phyloP scores from a whole-genome alignment of 1,140 invertebrate species.

The Hyles vespertilio region DNA sequence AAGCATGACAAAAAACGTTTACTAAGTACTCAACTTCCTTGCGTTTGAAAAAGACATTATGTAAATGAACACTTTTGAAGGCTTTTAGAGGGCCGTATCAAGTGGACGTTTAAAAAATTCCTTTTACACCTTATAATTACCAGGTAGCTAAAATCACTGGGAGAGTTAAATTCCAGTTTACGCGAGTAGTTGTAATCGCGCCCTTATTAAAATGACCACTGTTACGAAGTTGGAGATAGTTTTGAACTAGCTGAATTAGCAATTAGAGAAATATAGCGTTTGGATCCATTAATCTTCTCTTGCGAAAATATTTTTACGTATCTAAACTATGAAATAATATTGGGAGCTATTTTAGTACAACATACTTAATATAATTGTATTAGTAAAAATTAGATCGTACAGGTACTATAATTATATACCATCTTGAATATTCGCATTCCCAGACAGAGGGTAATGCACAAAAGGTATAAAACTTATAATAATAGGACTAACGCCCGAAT shows the following conservation, averaged over 20 bases:
- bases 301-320: constrained; percentile 5
- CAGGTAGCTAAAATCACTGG: constrained; percentile 3
- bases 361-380: too few relatives aligned
- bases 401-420: too few relatives aligned
- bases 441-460: too few relatives aligned
- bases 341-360: too few relatives aligned
- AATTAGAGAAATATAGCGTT: constrained; percentile 19
- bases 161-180: constrained; percentile 13
- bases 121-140: constrained; percentile 24
- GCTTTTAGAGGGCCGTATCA: constrained; percentile 30
- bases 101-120: constrained; percentile 19
- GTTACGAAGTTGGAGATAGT: constrained; percentile 17
- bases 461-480: too few relatives aligned
- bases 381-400: too few relatives aligned
- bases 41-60: constrained; percentile 28
- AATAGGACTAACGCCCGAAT: too few relatives aligned
- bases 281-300: constrained; percentile 18
- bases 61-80: constrained; percentile 32
- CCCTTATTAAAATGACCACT: constrained; percentile 6
- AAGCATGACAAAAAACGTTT: constrained; percentile 29
- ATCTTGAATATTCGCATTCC: too few relatives aligned
- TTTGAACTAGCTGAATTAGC: constrained; percentile 18
- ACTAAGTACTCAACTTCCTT: constrained; percentile 20
- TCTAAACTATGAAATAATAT: too few relatives aligned
- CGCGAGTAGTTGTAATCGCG: constrained; percentile 8